These are phyloP conservation scores for Petrosia ficiformis DNA, from an alignment of 37 sponge, comb jelly and placozoan species.

Conservation along the genomic window DNA sequence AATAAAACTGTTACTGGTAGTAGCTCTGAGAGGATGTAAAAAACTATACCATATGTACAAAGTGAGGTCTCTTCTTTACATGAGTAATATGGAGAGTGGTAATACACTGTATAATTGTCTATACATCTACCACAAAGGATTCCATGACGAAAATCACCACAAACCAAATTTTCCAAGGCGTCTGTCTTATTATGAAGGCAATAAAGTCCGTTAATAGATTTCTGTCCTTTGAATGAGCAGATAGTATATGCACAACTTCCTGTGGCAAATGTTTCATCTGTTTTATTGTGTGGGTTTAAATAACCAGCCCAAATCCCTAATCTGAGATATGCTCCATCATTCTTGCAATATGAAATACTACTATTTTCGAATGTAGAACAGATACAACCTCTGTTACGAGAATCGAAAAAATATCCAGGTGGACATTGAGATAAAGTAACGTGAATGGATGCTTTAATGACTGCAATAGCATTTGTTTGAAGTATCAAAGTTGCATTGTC, in stretches of 20 bases:
- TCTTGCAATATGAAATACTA: constrained; percentile 12
- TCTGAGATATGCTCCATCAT: neutral
- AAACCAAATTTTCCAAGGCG: constrained; percentile 12
- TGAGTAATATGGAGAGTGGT: constrained; percentile 11
- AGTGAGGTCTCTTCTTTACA: neutral
- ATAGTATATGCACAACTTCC: neutral
- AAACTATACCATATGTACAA: constrained; percentile 30
- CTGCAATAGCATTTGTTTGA: neutral
- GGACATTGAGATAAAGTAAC: neutral
- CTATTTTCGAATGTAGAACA: constrained; percentile 1
- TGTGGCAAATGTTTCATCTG: constrained; percentile 10
- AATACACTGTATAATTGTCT: constrained; percentile 17
- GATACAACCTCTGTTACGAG: constrained; percentile 2
- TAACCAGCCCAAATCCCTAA: constrained; percentile 35
- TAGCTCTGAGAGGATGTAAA: constrained; percentile 39
- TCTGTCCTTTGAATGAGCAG: neutral
- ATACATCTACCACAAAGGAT: constrained; percentile 21
- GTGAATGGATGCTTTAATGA: neutral
- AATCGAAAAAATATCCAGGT: neutral
- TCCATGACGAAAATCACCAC: constrained; percentile 7
- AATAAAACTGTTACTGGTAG: constrained; percentile 42
- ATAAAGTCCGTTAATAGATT: neutral
- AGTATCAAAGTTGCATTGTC: neutral
- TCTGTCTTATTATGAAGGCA: neutral
- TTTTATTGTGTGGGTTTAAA: neutral